These are phyloP conservation scores for Halcyon leucocephala DNA, from an alignment of 2,797 vertebrate genomes.

Conservation along the genomic window DNA sequence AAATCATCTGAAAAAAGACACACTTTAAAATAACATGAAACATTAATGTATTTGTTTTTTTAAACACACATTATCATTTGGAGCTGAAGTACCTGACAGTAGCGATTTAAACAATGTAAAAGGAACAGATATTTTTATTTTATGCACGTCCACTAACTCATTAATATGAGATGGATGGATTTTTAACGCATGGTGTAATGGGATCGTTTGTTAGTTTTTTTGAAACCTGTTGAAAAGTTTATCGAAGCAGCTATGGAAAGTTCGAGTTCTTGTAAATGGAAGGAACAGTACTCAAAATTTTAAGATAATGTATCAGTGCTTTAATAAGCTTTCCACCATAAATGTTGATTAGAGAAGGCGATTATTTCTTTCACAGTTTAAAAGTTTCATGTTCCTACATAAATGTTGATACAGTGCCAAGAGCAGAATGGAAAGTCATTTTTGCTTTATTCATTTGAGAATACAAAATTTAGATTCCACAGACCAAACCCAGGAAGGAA, in stretches of 20 bases:
- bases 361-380: conserved; percentile 56
- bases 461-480: not conserved
- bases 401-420: not conserved
- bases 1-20: conserved; percentile 31
- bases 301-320: conserved; percentile 63
- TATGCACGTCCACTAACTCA: conserved; percentile 13
- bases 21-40: conserved; percentile 34
- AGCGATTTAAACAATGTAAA: conserved; percentile 47
- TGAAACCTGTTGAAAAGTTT: conserved; percentile 68
- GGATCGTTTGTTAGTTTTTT: conserved; percentile 48
- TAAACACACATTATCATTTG: conserved; percentile 41
- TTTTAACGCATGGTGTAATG: conserved; percentile 39
- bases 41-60: conserved; percentile 45
- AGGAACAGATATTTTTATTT: conserved; percentile 41
- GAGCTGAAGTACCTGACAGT: conserved; percentile 59
- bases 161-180: conserved; percentile 61
- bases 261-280: conserved; percentile 59
- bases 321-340: conserved; percentile 50
- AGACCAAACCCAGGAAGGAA: not conserved
- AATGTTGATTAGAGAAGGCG: not conserved
- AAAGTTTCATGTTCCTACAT: not conserved
- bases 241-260: conserved; percentile 45
- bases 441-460: not conserved
- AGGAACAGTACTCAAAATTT: conserved; percentile 29
- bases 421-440: not conserved